Base-by-base conservation (phyloP, 2,113 vertebrate species). In the Gasterosteus aculeatus region DNA sequence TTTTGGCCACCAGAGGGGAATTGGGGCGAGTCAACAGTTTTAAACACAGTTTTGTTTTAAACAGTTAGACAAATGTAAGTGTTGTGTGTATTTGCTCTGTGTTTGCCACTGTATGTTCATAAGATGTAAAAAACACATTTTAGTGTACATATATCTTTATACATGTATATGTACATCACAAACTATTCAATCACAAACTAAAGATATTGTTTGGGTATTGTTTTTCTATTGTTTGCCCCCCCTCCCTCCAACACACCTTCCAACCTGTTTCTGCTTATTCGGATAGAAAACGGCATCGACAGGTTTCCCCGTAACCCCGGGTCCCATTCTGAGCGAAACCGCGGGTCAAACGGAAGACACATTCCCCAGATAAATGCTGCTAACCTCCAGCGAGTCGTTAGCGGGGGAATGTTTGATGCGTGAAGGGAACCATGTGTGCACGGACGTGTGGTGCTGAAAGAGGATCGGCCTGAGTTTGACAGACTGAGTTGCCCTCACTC, bases 311-410 rank as follows among this genome's bases (percentile, higher is more conserved):
- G 51, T 10, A 4, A 5, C 49, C 61, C 22, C 14, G 22, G 72
- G 76, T 81, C 70, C 69, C 64, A 71, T 88, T 78, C 80, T 62
- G 15, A 59, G 42, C 87, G 77, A 81, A 26, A 67, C 62, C 33
- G 0, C 19, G 72, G 41, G 77, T 72, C 62, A 84, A 87, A 91
- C 79, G 76, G 82, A 73, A 92, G 91, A 89, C 88, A 87, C 83
- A 88, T 88, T 91, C 46, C 58, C 42, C 11, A 33, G 72, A 62
- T 73, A 51, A 73, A 39, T 70, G 74, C 69, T 68, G 77, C 82
- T 80, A 88, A 86, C 85, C 91, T 88, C 85, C 75, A 86, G 84
- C 77, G 88, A 81, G 85, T 85, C 75, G 67, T 90, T 87, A 85
- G 81, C 14, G 16, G 19, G 87, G 82, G 87, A 89, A 87, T 88